Evolutionary conservation across 2,888 invertebrate genomes (phyloP).

Genomic region (Anarsia innoxiella): DNA sequence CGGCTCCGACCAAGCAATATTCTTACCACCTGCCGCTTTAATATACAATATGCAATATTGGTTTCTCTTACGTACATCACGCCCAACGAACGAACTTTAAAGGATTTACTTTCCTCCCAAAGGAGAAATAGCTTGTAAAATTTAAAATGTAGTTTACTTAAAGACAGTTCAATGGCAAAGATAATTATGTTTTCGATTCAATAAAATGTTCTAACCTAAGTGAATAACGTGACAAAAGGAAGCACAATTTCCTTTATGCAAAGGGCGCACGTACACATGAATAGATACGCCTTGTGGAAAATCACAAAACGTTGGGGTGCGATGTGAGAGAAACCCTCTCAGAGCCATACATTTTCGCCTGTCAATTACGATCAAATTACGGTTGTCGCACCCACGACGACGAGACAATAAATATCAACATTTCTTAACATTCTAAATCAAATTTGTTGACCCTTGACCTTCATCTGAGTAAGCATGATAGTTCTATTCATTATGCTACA

Average conservation of each 20-base stretch:
- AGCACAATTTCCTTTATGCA: not conserved
- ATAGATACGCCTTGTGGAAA: conserved; percentile 1
- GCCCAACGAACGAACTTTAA: no score
- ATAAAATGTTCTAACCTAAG: not conserved
- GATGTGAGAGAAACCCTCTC: not conserved
- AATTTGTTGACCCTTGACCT: no score
- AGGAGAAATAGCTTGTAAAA: no score
- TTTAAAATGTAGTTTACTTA: no score
- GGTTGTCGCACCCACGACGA: conserved; percentile 8
- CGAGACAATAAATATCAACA: conserved; percentile 5
- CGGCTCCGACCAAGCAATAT: not conserved
- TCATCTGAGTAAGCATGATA: no score
- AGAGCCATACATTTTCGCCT: conserved; percentile 8
- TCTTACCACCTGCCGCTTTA: not conserved
- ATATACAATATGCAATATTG: not conserved
- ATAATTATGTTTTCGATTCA: no score
- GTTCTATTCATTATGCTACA: no score
- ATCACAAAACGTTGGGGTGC: not conserved
- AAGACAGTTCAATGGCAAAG: no score
- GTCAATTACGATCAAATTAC: conserved; percentile 13
- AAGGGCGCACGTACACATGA: not conserved
- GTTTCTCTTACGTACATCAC: no score
- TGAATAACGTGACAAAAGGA: not conserved
- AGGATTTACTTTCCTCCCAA: no score
- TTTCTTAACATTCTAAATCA: no score